Base-by-base conservation (phyloP, 1,140 invertebrate species). In the Trichonephila inaurata region DNA sequence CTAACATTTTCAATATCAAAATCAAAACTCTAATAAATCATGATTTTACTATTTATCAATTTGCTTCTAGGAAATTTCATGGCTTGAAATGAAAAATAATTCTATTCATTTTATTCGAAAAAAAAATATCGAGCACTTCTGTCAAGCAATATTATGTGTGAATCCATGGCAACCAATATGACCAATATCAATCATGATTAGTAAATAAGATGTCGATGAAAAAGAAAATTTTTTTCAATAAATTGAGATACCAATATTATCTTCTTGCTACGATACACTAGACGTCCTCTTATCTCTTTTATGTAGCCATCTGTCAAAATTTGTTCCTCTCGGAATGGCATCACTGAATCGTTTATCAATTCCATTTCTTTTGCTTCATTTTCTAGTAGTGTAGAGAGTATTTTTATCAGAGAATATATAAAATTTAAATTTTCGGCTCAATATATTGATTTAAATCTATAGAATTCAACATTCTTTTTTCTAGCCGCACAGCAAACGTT, bases 221-320 rank as follows among this genome's bases (percentile, higher is more conserved):
- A 83, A 83, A 44, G 82, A 51, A 24, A 40, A 51, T 51, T 58
- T 58, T 83, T 83, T 58, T 83, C 82, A 83, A 83, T 83, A 83
- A 58, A 58, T 51, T 19, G 18, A 44, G 0, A 24, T 51, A 58
- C 81, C 19, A 58, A 58, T 83, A 44, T 83, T 83, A 83, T 83
- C 82, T 83, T 14, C 19, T 44, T 28, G 18, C 77, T 18, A 18
- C 12, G 33, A 77, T 40, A 77, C 24, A 44, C 18, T 10, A n/a
- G 21, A 19, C 51, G 51, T 44, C 51, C 12, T 83, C 44, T 58
- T 83, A 83, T 83, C 82, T 58, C 19, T 24, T 58, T 19, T 58
- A 83, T 12, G 82, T 12, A 60, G 21, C 82, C 82, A 83, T 83
- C 44, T 83, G 44, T 83, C 82, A 83, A 83, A 77, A 60, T 3